Conservation (phyloP, 1,140 invertebrate genomes). For the Temnothorax longispinosus region DNA sequence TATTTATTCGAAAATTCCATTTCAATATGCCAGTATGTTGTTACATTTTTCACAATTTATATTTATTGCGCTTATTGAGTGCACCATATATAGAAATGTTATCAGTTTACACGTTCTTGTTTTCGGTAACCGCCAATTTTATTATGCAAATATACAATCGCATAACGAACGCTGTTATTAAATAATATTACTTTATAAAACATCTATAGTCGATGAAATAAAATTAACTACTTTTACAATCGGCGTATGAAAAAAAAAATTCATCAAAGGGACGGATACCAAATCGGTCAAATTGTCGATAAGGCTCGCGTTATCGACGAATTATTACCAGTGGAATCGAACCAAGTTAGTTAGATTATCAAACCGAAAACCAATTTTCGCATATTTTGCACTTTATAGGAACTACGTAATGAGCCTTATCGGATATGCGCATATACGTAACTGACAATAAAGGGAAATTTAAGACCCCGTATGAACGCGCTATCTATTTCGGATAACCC, state of each 20-base stretch:
- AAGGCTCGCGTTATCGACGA: background rate
- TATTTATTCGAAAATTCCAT: conserved; percentile 23
- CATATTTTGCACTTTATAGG: conserved; percentile 32
- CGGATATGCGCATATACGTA: background rate
- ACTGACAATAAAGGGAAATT: conserved; percentile 30
- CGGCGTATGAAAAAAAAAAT: background rate
- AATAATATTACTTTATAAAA: conserved; percentile 13
- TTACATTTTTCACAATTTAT: conserved; percentile 28
- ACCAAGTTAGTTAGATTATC: background rate
- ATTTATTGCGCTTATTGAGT: background rate
- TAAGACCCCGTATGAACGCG: background rate
- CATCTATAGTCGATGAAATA: background rate
- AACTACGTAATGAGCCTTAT: conserved; percentile 7
- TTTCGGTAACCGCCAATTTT: conserved; percentile 36
- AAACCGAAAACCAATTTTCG: conserved; percentile 5
- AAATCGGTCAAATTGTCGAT: background rate
- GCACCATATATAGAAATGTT: background rate
- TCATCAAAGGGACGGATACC: background rate
- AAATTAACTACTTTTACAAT: conserved; percentile 23
- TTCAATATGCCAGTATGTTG: background rate
- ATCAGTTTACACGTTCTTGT: conserved; percentile 24
- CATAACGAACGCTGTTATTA: conserved; percentile 21
- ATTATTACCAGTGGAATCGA: background rate
- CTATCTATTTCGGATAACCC: conserved; percentile 38
- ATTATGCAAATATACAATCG: conserved; percentile 18